These are phyloP conservation scores for Phylloscopus trochiloides DNA, from an alignment of 2,113 vertebrate genomes.

Conservation along the genomic window DNA sequence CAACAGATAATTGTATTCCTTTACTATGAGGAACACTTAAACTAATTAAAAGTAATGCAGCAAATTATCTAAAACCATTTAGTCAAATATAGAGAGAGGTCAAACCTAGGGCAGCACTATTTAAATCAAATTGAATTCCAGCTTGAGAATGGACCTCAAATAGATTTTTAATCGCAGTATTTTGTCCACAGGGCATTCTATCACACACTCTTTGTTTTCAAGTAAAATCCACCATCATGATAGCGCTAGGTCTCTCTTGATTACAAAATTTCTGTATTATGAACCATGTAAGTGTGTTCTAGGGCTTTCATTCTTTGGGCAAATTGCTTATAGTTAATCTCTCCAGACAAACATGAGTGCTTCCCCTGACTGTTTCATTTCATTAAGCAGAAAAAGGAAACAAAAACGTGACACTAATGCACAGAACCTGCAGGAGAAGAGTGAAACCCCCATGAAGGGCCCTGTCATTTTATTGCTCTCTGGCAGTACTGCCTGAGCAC, in stretches of 20 bases:
- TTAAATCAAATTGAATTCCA: constrained; percentile 45
- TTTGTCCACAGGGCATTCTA: constrained; percentile 4
- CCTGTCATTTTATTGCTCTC: not conserved
- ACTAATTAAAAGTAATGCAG: constrained; percentile 38
- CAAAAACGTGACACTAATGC: fast-evolving
- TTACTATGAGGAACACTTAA: not conserved
- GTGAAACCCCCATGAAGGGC: not conserved
- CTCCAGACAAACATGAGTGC: not conserved
- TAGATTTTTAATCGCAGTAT: constrained; percentile 37
- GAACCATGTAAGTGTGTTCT: not conserved
- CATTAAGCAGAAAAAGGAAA: not conserved
- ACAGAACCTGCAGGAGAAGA: not conserved
- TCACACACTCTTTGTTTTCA: not conserved
- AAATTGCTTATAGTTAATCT: not conserved
- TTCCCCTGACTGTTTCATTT: not conserved
- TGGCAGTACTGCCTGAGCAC: not conserved
- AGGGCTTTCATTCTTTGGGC: not conserved
- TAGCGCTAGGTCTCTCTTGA: not conserved
- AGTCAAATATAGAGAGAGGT: constrained; percentile 16
- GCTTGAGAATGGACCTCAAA: constrained; percentile 41
- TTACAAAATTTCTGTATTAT: not conserved
- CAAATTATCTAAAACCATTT: constrained; percentile 48
- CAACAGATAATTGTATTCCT: constrained; percentile 12
- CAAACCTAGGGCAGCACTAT: constrained; percentile 21
- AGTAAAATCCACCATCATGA: not conserved